phyloP scores from a whole-genome alignment of 2,888 invertebrate genomes.

The Megastigmus dorsalis region DNA sequence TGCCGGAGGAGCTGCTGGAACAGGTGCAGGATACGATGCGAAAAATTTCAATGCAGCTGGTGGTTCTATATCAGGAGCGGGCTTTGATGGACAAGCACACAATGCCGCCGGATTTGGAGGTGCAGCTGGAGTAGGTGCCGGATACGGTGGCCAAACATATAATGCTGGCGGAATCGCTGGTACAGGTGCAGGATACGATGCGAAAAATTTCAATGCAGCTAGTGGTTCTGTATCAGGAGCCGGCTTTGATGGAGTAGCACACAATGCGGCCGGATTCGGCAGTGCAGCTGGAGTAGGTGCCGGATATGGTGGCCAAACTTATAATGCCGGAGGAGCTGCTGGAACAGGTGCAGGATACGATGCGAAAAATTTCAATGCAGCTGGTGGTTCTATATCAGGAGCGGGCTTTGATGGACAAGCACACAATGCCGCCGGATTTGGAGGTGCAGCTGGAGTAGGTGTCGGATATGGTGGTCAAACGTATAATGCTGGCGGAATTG shows the following conservation, averaged over 20 bases:
- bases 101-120: not conserved
- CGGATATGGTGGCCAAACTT: not conserved
- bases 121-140: not conserved
- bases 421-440: not conserved
- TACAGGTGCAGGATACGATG: too few relatives aligned
- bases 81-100: constrained; percentile 5
- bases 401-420: not conserved
- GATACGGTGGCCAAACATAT: not conserved
- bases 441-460: not conserved
- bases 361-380: too few relatives aligned
- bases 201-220: too few relatives aligned
- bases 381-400: too few relatives aligned
- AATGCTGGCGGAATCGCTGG: not conserved
- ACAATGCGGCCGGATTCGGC: not conserved
- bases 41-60: constrained; percentile 4
- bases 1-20: not conserved
- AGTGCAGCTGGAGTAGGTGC: not conserved
- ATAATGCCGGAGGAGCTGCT: not conserved
- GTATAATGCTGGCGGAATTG: not conserved
- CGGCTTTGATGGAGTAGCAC: not conserved
- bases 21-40: constrained; percentile 36
- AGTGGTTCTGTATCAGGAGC: too few relatives aligned
- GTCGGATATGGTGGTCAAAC: not conserved
- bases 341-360: too few relatives aligned
- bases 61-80: too few relatives aligned